Evolutionary conservation across 2,888 invertebrate species (phyloP).

Genomic region (Caenorhabditis panamensis): DNA sequence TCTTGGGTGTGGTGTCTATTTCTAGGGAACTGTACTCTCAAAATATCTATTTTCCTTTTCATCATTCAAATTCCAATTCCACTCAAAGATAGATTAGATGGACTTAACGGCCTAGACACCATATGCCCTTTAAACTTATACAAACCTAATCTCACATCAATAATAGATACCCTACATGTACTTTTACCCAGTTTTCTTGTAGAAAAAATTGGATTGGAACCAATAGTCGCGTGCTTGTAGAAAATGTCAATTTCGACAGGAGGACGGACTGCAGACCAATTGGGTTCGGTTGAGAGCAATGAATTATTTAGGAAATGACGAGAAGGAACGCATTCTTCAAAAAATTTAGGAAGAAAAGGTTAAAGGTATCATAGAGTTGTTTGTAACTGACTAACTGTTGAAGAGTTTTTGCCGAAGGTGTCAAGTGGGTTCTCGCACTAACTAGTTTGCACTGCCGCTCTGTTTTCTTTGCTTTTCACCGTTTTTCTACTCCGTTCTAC

Average conservation of each 20-base stretch:
- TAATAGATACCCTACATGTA: too few species aligned
- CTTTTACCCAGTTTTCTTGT: too few species aligned
- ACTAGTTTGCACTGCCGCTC: conserved; percentile 36
- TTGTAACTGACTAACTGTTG: too few species aligned
- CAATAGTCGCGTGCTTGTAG: background rate
- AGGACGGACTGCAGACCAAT: background rate
- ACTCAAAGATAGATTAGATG: background rate
- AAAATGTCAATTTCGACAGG: background rate
- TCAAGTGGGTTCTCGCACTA: conserved; percentile 48
- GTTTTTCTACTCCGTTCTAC: background rate
- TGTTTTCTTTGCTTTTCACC: conserved; percentile 34
- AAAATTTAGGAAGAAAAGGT: background rate
- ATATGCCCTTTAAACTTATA: conserved; percentile 22
- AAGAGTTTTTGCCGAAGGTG: conserved; percentile 29
- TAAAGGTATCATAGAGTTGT: conserved; percentile 39
- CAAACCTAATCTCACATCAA: conserved; percentile 12
- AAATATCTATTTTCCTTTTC: background rate
- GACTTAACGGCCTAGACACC: conserved; percentile 37
- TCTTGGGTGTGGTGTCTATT: too few species aligned
- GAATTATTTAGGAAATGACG: background rate
- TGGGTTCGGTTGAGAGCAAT: background rate
- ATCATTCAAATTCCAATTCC: conserved; percentile 11
- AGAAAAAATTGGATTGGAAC: background rate
- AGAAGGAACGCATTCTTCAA: background rate
- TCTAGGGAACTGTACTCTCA: too few species aligned